phyloP scores from a whole-genome alignment of 2,888 invertebrate species.

The Leptopilina syphax region DNA sequence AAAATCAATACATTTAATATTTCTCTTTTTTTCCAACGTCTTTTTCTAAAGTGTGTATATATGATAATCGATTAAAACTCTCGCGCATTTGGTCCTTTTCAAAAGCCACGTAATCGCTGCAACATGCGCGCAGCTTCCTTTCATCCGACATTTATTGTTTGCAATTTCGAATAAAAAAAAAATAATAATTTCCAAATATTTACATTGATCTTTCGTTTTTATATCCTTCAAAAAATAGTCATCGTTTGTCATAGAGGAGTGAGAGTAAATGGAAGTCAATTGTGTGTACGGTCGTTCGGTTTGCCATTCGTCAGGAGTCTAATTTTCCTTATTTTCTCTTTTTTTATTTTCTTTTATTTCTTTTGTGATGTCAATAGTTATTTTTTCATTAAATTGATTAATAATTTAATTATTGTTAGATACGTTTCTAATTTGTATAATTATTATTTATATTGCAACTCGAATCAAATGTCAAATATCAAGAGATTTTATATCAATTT shows the following conservation, averaged over 20 bases:
- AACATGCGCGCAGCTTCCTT: constrained; percentile 53
- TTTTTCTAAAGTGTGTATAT: too few relatives aligned
- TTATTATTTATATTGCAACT: too few relatives aligned
- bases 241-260: neutral
- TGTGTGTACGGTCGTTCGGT: neutral
- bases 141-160: constrained; percentile 60
- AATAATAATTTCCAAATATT: neutral
- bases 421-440: too few relatives aligned
- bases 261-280: neutral
- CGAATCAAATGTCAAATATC: too few relatives aligned
- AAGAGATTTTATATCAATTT: neutral
- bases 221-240: too few relatives aligned
- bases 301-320: constrained; percentile 26
- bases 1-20: constrained; percentile 11
- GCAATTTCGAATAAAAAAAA: constrained; percentile 4
- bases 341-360: constrained; percentile 2
- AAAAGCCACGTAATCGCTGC: constrained; percentile 52
- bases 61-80: neutral
- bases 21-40: neutral
- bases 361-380: neutral
- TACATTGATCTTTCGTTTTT: neutral
- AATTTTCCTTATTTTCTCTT: neutral
- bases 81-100: constrained; percentile 48
- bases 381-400: neutral
- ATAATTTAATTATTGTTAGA: neutral